phyloP scores from a whole-genome alignment of 2,113 vertebrate species.

The Lophotis ruficrista region DNA sequence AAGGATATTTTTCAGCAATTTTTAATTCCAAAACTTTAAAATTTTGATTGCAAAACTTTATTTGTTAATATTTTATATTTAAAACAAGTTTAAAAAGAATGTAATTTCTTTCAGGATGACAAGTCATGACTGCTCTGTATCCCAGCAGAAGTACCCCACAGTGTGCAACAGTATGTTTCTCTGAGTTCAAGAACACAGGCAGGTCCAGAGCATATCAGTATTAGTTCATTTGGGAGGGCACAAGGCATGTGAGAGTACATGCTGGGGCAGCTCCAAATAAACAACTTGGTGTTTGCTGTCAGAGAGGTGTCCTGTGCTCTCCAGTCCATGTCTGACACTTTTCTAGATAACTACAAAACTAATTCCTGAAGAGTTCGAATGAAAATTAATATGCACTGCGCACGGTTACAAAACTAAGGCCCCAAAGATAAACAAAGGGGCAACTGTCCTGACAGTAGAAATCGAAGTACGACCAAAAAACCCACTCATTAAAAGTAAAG shows the following conservation, averaged over 20 bases:
- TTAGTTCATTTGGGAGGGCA: too few species aligned
- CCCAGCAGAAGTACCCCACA: background rate
- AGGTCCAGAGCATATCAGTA: too few species aligned
- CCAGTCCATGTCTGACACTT: background rate
- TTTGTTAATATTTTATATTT: background rate
- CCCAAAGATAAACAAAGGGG: background rate
- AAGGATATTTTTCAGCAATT: background rate
- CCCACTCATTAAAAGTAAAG: background rate
- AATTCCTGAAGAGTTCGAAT: background rate
- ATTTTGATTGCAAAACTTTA: background rate
- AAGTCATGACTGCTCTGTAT: rapidly evolving
- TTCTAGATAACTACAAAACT: background rate
- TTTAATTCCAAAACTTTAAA: background rate
- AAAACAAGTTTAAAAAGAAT: background rate
- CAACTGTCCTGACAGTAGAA: background rate
- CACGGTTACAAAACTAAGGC: background rate
- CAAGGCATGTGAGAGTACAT: too few species aligned
- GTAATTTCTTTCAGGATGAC: background rate
- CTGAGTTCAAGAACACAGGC: background rate
- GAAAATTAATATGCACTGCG: background rate
- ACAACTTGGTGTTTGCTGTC: background rate
- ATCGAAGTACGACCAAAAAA: background rate
- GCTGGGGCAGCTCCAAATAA: background rate
- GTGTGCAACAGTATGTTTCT: background rate
- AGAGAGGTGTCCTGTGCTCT: background rate